Percentiles rank a stretch among this genome's conserved stretches.
phyloP scores from a whole-genome alignment of 2,888 invertebrate genomes.

The Scrobipalpa costella region DNA sequence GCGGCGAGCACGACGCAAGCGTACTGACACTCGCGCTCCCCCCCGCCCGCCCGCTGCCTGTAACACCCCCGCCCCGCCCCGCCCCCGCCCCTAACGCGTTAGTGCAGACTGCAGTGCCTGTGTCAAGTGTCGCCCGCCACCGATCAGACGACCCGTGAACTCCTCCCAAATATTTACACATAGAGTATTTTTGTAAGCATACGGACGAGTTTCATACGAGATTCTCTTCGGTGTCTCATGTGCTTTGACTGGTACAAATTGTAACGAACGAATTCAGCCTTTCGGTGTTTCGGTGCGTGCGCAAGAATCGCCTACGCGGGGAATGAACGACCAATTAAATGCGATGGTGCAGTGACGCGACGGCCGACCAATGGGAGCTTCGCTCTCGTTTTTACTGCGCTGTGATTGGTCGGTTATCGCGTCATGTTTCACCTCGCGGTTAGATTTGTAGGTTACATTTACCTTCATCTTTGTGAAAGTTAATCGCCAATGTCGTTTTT shows the following conservation, averaged over 20 bases:
- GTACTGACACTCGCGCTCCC: conserved; percentile 70
- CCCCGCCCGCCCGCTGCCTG: conserved; percentile 68
- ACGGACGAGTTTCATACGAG: background rate
- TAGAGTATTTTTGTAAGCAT: conserved; percentile 16
- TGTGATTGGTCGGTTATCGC: conserved; percentile 27
- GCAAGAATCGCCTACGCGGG: conserved; percentile 18
- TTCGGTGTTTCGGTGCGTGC: conserved; percentile 14
- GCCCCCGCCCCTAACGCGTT: conserved; percentile 33
- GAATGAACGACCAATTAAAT: background rate
- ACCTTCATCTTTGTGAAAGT: conserved; percentile 27
- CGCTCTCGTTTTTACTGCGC: conserved; percentile 12
- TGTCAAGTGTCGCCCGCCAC: conserved; percentile 32
- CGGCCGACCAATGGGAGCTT: conserved; percentile 15
- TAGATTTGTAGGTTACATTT: conserved; percentile 27
- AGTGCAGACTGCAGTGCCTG: conserved; percentile 32
- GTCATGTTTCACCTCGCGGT: conserved; percentile 24
- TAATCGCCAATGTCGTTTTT: conserved; percentile 9
- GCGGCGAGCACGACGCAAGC: conserved; percentile 75
- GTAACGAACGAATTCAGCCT: background rate
- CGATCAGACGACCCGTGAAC: background rate
- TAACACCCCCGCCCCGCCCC: conserved; percentile 43
- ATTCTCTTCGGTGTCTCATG: background rate
- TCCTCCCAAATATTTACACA: background rate
- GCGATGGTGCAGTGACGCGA: background rate
- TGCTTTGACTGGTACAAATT: conserved; percentile 18